A percentile compares a stretch with the other conserved stretches of the same genome.
These are phyloP conservation scores for Globia sparganii DNA, from an alignment of 2,888 invertebrate species.

Conservation along the genomic window DNA sequence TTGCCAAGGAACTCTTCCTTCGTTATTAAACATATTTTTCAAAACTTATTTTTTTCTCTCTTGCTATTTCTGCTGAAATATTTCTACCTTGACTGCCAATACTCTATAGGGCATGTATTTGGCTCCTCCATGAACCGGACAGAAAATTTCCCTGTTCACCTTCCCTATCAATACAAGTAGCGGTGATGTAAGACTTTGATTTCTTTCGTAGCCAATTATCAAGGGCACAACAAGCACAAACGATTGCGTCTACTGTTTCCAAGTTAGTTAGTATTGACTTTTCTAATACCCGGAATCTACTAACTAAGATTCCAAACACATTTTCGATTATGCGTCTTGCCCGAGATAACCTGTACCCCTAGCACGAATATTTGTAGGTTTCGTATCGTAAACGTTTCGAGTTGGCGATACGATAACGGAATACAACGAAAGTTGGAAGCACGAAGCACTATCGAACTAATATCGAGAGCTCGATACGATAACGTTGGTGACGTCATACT, in stretches of 20 bases:
- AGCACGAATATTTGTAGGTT: no score
- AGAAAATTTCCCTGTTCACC: constrained; percentile 45
- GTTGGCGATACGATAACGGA: no score
- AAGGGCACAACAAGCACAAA: constrained; percentile 53
- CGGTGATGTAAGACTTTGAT: constrained; percentile 38
- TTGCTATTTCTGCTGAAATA: constrained; percentile 53
- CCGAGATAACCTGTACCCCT: no score
- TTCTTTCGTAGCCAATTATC: constrained; percentile 48
- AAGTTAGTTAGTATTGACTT: no score
- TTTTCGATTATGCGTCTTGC: no score
- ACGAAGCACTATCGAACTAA: no score
- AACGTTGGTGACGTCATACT: no score
- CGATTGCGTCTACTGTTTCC: constrained; percentile 51
- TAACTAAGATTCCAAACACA: no score
- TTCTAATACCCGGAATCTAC: no score
- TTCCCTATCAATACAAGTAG: constrained; percentile 53
- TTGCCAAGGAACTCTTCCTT: constrained; percentile 57
- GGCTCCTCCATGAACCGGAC: constrained; percentile 37
- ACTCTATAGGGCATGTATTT: constrained; percentile 47
- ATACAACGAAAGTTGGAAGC: no score
- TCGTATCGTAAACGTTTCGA: no score
- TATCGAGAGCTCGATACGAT: no score
- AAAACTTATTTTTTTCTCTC: constrained; percentile 25
- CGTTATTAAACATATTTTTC: constrained; percentile 36
- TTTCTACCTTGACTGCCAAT: constrained; percentile 56